Evolutionary conservation across 2,797 vertebrate species (phyloP).

Genomic region (Geotrypetes seraphini): DNA sequence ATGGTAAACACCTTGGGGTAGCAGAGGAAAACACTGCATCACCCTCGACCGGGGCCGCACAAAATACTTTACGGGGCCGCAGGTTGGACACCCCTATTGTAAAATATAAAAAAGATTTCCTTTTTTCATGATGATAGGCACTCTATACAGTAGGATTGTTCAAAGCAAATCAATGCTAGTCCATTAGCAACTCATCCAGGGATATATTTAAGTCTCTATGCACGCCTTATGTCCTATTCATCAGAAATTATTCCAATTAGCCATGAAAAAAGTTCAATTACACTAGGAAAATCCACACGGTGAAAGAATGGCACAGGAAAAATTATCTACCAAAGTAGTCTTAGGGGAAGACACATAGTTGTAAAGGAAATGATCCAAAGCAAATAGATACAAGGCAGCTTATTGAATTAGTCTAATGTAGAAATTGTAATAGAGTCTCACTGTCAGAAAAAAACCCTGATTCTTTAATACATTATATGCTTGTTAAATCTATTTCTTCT

Average conservation of each 20-base stretch:
- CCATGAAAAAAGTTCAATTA: background rate
- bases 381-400: conserved; percentile 1
- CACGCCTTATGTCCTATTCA: background rate
- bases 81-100: no score
- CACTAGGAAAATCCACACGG: no score
- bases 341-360: background rate
- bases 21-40: no score
- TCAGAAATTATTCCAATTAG: background rate
- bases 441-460: background rate
- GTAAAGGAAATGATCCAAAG: conserved; percentile 4
- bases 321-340: background rate
- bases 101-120: no score
- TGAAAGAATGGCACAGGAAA: no score
- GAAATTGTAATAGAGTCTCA: background rate
- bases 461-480: background rate
- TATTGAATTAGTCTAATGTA: conserved; percentile 4
- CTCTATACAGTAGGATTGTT: no score
- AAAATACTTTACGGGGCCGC: no score
- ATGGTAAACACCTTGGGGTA: no score
- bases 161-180: no score
- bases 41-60: no score
- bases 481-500: background rate
- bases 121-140: no score
- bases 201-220: background rate
- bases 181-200: no score